Conservation (phyloP, 2,113 vertebrate genomes). For the Gymnocephalus cernua region DNA sequence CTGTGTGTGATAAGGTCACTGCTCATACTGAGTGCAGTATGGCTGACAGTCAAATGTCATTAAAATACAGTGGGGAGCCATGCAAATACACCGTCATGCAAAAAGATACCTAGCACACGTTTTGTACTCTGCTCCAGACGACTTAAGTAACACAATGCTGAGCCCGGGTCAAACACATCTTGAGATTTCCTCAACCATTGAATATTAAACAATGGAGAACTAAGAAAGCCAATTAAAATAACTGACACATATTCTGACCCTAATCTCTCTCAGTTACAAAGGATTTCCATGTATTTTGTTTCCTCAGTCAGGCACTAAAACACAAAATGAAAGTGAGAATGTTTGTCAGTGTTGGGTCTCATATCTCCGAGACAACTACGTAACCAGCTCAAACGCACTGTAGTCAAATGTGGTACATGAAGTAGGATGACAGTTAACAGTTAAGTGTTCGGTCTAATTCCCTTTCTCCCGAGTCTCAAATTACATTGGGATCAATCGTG, state of each 20-base stretch:
- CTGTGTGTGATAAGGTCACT: constrained; percentile 26
- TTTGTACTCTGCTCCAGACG: constrained; percentile 13
- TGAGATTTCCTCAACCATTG: constrained; percentile 34
- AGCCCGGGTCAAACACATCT: constrained; percentile 21
- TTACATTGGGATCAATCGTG: not conserved
- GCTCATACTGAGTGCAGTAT: not conserved
- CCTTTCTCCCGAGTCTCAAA: not conserved
- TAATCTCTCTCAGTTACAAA: constrained; percentile 16
- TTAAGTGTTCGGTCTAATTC: not conserved
- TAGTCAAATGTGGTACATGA: not conserved
- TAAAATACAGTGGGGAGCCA: constrained; percentile 74
- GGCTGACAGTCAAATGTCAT: constrained; percentile 71
- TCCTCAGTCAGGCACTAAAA: not conserved
- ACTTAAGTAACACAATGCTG: not conserved
- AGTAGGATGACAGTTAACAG: not conserved
- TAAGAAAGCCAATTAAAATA: constrained; percentile 30
- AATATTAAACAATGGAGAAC: constrained; percentile 27
- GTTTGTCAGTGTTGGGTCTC: not conserved
- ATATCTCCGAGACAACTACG: not conserved
- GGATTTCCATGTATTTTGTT: constrained; percentile 12
- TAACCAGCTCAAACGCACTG: not conserved
- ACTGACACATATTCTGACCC: constrained; percentile 34
- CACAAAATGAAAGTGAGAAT: constrained; percentile 5
- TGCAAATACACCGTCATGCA: constrained; percentile 72
- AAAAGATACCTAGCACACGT: constrained; percentile 37